phyloP scores from a whole-genome alignment of 1,140 invertebrate species.

The Apis cerana region DNA sequence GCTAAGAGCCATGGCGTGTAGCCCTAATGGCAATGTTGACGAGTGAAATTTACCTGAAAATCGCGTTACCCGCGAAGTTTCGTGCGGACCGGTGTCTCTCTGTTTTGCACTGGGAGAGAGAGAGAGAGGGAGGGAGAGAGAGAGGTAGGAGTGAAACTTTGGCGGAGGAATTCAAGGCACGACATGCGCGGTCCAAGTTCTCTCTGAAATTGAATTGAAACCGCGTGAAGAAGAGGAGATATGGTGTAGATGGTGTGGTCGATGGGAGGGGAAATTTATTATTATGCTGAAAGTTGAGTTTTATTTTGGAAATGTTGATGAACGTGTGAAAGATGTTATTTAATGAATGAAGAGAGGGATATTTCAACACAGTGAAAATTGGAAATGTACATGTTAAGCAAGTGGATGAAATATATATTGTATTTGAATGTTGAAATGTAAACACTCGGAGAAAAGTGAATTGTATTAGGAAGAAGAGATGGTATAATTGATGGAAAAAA shows the following conservation, averaged over 20 bases:
- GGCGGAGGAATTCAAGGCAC: constrained; percentile 7
- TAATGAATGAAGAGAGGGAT: no score
- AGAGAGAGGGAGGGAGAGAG: not conserved
- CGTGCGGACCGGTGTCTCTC: constrained; percentile 58
- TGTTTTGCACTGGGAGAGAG: not conserved
- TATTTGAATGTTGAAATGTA: no score
- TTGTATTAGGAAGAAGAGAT: not conserved
- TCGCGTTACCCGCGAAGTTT: constrained; percentile 67
- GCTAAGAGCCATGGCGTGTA: constrained; percentile 72
- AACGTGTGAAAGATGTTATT: no score
- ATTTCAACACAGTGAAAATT: no score
- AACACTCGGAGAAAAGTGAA: no score
- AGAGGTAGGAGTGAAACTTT: constrained; percentile 12
- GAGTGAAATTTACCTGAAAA: constrained; percentile 70
- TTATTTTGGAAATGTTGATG: no score
- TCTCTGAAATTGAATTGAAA: constrained; percentile 56
- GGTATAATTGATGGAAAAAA: no score
- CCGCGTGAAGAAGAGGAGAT: constrained; percentile 2
- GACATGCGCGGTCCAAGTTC: not conserved
- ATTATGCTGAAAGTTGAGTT: no score
- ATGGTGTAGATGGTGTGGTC: no score
- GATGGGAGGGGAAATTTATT: no score
- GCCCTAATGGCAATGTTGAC: constrained; percentile 67
- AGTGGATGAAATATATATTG: no score
- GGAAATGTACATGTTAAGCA: no score